Percentiles rank a stretch among this genome's conserved stretches.
Evolutionary conservation across 2,888 invertebrate genomes (phyloP).

Genomic region (Acanthoscelides obtectus): DNA sequence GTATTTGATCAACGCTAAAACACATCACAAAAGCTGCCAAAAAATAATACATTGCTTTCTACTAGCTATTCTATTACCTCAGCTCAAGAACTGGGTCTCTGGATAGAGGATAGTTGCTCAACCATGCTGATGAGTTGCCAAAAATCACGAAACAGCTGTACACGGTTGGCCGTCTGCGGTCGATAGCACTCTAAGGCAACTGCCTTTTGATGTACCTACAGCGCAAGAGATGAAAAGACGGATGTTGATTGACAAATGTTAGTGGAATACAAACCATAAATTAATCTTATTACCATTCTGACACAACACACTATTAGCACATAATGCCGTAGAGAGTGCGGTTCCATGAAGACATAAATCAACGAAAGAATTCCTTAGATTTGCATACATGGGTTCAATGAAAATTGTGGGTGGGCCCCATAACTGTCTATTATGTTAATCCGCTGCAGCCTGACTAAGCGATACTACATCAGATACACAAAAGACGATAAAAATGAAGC

Average conservation of each 20-base stretch:
- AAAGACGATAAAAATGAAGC: neutral
- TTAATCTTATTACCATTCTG: neutral
- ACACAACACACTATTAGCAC: neutral
- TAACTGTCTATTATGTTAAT: neutral
- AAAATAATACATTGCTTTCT: too few relatives aligned
- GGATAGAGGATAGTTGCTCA: too few relatives aligned
- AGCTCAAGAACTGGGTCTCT: too few relatives aligned
- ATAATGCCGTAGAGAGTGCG: neutral
- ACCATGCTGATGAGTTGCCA: too few relatives aligned
- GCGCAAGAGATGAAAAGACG: neutral
- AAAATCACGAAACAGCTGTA: too few relatives aligned
- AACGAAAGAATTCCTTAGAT: neutral
- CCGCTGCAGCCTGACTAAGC: neutral
- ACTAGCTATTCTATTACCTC: too few relatives aligned
- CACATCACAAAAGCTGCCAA: too few relatives aligned
- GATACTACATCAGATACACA: neutral
- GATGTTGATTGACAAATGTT: neutral
- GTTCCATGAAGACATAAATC: neutral
- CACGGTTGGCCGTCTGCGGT: too few relatives aligned
- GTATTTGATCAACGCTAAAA: too few relatives aligned
- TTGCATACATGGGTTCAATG: neutral
- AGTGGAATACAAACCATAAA: neutral
- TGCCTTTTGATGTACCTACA: too few relatives aligned
- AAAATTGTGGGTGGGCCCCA: neutral
- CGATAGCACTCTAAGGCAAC: too few relatives aligned